Percentiles rank a stretch among this genome's conserved stretches.
These are phyloP conservation scores for Drosophila trichaetosa DNA, from an alignment of 2,888 invertebrate species.

Conservation along the genomic window DNA sequence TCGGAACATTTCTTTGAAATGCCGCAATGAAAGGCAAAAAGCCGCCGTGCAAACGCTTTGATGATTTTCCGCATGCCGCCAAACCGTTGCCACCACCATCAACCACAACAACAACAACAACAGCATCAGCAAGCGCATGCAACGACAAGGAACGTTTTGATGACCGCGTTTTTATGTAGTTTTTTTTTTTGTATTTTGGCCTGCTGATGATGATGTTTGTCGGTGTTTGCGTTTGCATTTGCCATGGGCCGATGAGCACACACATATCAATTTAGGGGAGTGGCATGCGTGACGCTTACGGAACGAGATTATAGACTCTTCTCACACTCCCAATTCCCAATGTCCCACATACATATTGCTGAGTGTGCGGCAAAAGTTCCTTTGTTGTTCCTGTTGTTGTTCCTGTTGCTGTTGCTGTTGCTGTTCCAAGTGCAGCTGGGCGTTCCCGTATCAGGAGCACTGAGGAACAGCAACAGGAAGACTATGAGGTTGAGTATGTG, in stretches of 20 bases:
- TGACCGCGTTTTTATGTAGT: slow-evolving; percentile 52
- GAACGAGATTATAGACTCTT: slow-evolving; percentile 75
- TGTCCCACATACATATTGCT: slow-evolving; percentile 12
- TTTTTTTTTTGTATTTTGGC: slow-evolving; percentile 17
- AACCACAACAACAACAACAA: slow-evolving; percentile 19
- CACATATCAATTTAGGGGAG: slow-evolving; percentile 74
- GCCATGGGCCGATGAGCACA: slow-evolving; percentile 64
- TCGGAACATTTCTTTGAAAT: slow-evolving; percentile 82
- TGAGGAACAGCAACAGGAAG: slow-evolving; percentile 37
- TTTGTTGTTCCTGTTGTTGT: slow-evolving; percentile 33
- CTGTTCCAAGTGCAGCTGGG: slow-evolving; percentile 60
- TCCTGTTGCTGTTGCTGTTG: slow-evolving; percentile 11
- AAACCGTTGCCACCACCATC: slow-evolving; percentile 39
- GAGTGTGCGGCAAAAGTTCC: slow-evolving; percentile 50
- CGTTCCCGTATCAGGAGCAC: slow-evolving; percentile 65
- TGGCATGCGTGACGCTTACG: slow-evolving; percentile 77
- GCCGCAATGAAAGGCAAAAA: slow-evolving; percentile 75
- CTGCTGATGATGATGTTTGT: slow-evolving; percentile 66
- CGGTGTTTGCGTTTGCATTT: slow-evolving; percentile 68
- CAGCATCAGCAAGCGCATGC: slow-evolving; percentile 22
- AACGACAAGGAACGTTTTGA: slow-evolving; percentile 65
- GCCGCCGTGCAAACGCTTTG: slow-evolving; percentile 76
- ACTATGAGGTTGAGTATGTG: neutral
- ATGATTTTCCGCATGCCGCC: slow-evolving; percentile 78
- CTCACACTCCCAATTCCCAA: slow-evolving; percentile 46